phyloP scores from a whole-genome alignment of 2,888 invertebrate species.

The Seladonia tumulorum region DNA sequence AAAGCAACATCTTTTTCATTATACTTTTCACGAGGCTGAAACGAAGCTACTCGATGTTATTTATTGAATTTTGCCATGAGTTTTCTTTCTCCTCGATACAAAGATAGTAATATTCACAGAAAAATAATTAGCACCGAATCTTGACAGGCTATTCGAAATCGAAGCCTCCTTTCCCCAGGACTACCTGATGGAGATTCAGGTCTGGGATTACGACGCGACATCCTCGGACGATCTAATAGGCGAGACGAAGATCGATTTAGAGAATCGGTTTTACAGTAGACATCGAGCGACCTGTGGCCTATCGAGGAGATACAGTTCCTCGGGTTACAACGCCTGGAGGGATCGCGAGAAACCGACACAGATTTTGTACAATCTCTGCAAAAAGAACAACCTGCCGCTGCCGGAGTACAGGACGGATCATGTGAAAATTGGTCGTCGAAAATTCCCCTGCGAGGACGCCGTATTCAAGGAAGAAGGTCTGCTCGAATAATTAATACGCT shows the following conservation, averaged over 20 bases:
- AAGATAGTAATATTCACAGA: no score
- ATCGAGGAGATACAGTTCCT: conserved; percentile 87
- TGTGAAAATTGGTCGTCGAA: conserved; percentile 85
- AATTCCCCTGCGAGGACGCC: conserved; percentile 75
- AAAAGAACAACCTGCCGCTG: conserved; percentile 87
- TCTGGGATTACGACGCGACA: conserved; percentile 90
- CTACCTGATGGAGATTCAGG: conserved; percentile 89
- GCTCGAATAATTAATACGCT: not conserved
- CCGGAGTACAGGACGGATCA: conserved; percentile 85
- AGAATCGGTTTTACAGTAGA: conserved; percentile 92
- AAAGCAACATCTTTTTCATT: no score
- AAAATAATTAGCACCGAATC: not conserved
- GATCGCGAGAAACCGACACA: conserved; percentile 90
- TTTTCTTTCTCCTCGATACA: no score
- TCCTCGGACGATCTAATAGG: conserved; percentile 93
- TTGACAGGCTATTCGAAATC: conserved; percentile 89
- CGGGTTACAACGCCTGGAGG: conserved; percentile 92
- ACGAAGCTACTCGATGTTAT: no score
- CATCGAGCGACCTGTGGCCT: conserved; percentile 93
- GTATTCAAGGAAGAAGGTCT: conserved; percentile 19
- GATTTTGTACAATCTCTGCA: conserved; percentile 90
- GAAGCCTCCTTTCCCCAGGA: conserved; percentile 91
- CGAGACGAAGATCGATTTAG: conserved; percentile 93
- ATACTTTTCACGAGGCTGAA: no score
- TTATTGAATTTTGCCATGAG: no score